Base-by-base conservation (phyloP, 2,113 vertebrate species). In the Petroica traversi region DNA sequence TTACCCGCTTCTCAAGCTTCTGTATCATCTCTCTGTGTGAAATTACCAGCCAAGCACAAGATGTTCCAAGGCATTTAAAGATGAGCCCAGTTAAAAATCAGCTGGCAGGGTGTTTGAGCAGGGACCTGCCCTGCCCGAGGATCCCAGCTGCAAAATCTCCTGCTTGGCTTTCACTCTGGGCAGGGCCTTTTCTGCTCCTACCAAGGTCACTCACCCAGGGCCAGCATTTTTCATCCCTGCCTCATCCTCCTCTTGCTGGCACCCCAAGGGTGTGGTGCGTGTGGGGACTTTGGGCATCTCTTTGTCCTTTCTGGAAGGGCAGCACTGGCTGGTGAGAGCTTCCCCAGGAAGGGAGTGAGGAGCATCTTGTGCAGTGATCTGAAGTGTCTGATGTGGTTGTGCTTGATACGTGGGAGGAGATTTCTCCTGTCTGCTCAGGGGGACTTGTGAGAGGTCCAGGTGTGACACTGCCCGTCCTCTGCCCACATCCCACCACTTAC, bases 111-210 rank as follows among this genome's bases (percentile, higher is more conserved):
- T 0, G 2, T 51, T 40, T 46, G 75, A 79, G 62, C 67, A 64
- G 76, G n/a, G 31, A 20, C 5, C 40, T 51, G 7, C 48, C 19
- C 52, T 19, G 46, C 41, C 24, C 64, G 72, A 72, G 49, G 22
- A 72, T 61, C 14, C 34, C 26, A 48, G 62, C 67, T 83, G 19
- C 6, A 19, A 88, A 52, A 19, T 29, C 69, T 69, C 45, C 45
- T 25, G 1, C 1, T 20, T 2, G 1, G 28, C 19, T 79, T 63
- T 79, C 33, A 0, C 23, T 38, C 18, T 2, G 8, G 33, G 48
- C 64, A 59, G 38, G 24, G 31, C 19, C 1, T 4, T 58, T 11
- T 12, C 43, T 67, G 8, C 58, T 72, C 52, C 38, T 15, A 43
- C 23, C n/a, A 18, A 31, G n/a, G 36, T 33, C 28, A 10, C 31